Base-by-base conservation (phyloP, 2,797 vertebrate species). In the Dallia pectoralis region DNA sequence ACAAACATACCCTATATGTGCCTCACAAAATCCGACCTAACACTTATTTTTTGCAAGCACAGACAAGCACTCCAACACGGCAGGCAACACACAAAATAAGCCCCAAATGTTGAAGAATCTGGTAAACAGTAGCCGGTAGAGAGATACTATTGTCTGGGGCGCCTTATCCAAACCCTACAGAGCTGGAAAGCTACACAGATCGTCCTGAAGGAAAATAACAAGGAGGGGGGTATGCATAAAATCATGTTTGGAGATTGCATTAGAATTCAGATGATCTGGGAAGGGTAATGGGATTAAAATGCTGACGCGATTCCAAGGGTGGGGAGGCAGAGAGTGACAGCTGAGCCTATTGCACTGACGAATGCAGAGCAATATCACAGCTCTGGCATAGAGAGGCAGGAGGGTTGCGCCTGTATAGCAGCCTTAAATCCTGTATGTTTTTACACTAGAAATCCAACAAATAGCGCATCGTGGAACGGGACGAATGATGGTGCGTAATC, bases 181-280 rank as follows among this genome's bases (percentile, higher is more conserved):
- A 89, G 89, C 90, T 87, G 86, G 88, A 92, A 86, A 90, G 91
- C 90, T 89, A 89, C 86, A 86, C 84, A 84, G 88, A 91, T 89
- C 90, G 85, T 89, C 90, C 87, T 75, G 87, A 86, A 65, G 89
- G 86, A 92, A 88, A 89, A 88, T 91, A 92, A 33, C 19, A 40
- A 67, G 75, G 81, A 76, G 83, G 82, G 87, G 88, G 85, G 91
- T 93, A 93, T 89, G 92, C 92, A 94, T 92, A 94, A 95, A 95
- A 95, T 94, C 89, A 92, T 88, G 84, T 93, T 92, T 92, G 91
- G 89, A 92, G 91, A 93, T 88, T 92, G 89, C 91, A 93, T 94
- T 92, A 92, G 89, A 93, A 95, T 94, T 94, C 90, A 92, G 93
- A 94, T 93, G 89, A 94, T 93, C 85, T 86, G 86, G 91, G 89